A percentile compares a stretch with the other conserved stretches of the same genome.
Conservation (phyloP, 2,113 vertebrate species). For the Dinomys branickii region DNA sequence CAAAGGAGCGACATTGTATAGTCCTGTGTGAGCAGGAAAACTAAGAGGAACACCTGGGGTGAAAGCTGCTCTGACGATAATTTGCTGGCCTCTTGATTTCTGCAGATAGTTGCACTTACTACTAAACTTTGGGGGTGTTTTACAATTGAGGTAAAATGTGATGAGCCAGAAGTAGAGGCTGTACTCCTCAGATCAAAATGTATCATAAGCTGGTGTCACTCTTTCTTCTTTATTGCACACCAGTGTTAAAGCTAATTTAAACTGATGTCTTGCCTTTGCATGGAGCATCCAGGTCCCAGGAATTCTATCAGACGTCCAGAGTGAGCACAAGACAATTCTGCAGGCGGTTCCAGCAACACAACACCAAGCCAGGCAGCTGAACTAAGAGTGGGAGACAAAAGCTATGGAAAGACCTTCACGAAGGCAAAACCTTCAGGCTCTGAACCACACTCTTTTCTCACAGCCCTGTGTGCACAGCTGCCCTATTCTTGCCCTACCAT, state of each 20-base stretch:
- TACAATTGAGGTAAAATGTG: background rate
- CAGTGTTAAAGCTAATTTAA: background rate
- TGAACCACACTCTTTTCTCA: background rate
- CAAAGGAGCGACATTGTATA: background rate
- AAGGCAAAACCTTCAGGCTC: background rate
- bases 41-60: accelerated
- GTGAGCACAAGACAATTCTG: background rate
- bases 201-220: background rate
- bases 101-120: background rate
- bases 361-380: background rate
- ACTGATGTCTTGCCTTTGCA: background rate
- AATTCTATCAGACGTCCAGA: background rate
- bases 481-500: background rate
- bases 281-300: background rate
- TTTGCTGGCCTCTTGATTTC: background rate
- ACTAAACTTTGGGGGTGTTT: background rate
- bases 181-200: background rate
- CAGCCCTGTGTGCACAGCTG: background rate
- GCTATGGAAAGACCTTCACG: background rate
- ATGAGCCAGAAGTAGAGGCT: background rate
- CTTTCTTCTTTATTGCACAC: background rate
- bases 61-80: background rate
- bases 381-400: background rate
- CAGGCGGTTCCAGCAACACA: conserved; percentile 17
- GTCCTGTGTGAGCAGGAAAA: background rate